Evolutionary conservation across 2,888 invertebrate species (phyloP), one percentile per base, ranked within the genome.

Genomic region (Tachina lurida): DNA sequence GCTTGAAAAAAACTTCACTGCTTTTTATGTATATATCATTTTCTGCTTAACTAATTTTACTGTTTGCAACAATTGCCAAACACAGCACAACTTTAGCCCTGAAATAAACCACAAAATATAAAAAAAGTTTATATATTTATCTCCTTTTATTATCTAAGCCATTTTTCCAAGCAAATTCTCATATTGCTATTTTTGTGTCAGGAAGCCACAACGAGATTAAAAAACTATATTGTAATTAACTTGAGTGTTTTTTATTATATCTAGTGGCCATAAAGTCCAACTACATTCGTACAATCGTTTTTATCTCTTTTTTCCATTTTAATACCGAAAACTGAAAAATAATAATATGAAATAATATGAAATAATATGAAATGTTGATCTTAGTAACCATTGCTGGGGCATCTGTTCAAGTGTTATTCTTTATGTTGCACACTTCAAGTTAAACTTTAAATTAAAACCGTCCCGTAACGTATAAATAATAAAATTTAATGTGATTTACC

Each of bases 191-290:
- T 31, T 31, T 31, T 31, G 31, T 31, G 31, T 31, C 10, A 56
- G 7, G 47, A 60, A 58, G n/a, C 52, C 52, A 31, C 60, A 62
- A 45, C 45, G 19, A 63, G 74, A 43, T 78, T 71, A 84, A 67
- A 79, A 84, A 79, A 75, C 62, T 71, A 71, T 45, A 52, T 71
- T 75, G 63, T 60, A 84, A 79, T 84, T 79, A 71, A 75, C 47
- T 75, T 75, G 62, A 84, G 63, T 78, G 41, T 47, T 77, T 76
- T 77, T 60, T 77, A 77, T 67, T 62, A 17, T 2, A 15, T 17
- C 3, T 10, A 7, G 13, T 58, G 22, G 47, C 31, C 39, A 49
- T 10, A 67, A 52, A 68, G 83, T 52, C 63, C 79, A 79, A 71
- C 79, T 58, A 70, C 45, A 63, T 62, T 3, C 1, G 54, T 58